These are phyloP conservation scores for Noctua comes DNA, from an alignment of 2,888 invertebrate species.

Conservation along the genomic window DNA sequence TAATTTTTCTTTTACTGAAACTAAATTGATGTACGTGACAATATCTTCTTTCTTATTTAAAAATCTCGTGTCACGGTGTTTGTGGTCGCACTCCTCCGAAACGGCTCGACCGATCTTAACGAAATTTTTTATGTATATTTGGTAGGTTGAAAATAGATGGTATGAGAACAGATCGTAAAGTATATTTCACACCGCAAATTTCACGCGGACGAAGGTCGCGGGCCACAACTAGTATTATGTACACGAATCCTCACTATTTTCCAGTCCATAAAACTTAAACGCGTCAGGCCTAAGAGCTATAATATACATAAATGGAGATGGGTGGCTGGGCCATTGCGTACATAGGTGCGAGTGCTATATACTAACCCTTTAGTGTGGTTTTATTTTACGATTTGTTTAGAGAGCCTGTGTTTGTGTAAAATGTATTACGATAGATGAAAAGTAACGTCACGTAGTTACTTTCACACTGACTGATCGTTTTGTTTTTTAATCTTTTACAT, in stretches of 20 bases:
- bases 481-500: neutral
- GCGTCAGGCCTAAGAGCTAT: conserved; percentile 14
- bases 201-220: no score
- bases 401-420: conserved; percentile 9
- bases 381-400: conserved; percentile 37
- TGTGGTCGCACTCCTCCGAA: no score
- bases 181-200: no score
- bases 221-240: neutral
- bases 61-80: no score
- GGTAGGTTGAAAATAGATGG: no score
- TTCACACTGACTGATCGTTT: no score
- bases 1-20: neutral
- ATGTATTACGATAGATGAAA: neutral
- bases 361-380: conserved; percentile 13
- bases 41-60: neutral
- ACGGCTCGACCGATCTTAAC: no score
- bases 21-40: neutral
- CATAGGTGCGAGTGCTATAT: neutral
- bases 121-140: no score
- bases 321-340: conserved; percentile 10
- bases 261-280: conserved; percentile 25
- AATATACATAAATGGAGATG: conserved; percentile 34
- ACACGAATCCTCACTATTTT: conserved; percentile 28
- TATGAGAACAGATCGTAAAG: no score
- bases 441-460: neutral